Evolutionary conservation across 2,888 invertebrate genomes (phyloP), one percentile per base, ranked within the genome.

Genomic region (Rotaria sp.): DNA sequence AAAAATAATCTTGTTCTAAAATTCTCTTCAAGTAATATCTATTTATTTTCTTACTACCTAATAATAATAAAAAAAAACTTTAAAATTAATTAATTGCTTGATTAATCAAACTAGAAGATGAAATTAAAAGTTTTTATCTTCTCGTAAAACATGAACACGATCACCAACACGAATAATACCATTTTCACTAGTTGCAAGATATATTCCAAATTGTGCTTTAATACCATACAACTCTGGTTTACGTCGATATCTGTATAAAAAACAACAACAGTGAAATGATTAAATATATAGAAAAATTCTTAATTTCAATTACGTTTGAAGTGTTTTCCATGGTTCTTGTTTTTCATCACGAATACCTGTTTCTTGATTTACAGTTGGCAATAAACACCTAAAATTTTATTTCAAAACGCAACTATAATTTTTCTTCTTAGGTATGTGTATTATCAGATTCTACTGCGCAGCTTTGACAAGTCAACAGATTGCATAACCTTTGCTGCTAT

Each of bases 251-350:
- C 67, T 67, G 18, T 35, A 59, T 59, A 1, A 59, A 59, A n/a
- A 18, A 18, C 8, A 18, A 21, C 7, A 3, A 21, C 3, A 18
- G 18, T 21, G 1, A 21, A 52, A 52, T 52, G 3, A 52, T 2
- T 2, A 52, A 1, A 7, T 52, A 21, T 55, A 5, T 1, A 8
- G 26, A 55, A 55, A 55, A 55, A 26, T n/a, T n/a, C n/a, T 24
- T 24, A 7, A 67, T 50, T 50, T 18, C 1, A 50, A 50, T 35
- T 67, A 67, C 80, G 45, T 80, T 41, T n/a, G 26, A 11, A 80
- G 45, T n/a, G 80, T 80, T 80, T 80, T 80, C 80, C 45, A 80
- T 80, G 80, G 80, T 80, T 80, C 80, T 41, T 80, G 45, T 5
- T 80, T n/a, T 0, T 2, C 0, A 45, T 80, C 45, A 45, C 80